These are phyloP conservation scores for Nymphalis urticae DNA, from an alignment of 2,888 invertebrate species.

Conservation along the genomic window DNA sequence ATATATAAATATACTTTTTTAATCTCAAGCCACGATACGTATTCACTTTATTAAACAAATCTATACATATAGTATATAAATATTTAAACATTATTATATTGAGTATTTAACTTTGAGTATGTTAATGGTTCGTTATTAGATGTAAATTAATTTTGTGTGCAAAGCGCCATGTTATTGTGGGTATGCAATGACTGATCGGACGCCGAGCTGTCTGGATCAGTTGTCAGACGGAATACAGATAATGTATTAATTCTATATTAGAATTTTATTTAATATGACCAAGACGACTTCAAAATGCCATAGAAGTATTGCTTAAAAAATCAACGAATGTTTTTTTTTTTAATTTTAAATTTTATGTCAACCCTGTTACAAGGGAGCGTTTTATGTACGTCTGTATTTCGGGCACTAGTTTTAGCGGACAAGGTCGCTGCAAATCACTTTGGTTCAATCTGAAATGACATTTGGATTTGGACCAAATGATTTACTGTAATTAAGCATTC, in stretches of 20 bases:
- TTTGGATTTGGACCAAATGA: not conserved
- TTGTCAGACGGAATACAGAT: not conserved
- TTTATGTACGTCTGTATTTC: conserved; percentile 62
- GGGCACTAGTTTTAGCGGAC: conserved; percentile 66
- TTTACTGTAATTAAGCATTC: not conserved
- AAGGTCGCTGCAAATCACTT: conserved; percentile 54
- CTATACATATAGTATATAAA: too few relatives aligned
- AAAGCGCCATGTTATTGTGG: not conserved
- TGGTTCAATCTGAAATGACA: not conserved
- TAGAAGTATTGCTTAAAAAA: too few relatives aligned
- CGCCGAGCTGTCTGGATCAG: conserved; percentile 8
- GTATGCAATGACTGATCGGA: not conserved
- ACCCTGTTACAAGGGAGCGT: conserved; percentile 60
- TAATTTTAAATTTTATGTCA: conserved; percentile 40
- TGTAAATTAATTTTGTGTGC: not conserved
- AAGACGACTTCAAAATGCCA: too few relatives aligned
- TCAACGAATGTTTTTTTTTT: not conserved
- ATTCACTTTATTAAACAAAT: too few relatives aligned
- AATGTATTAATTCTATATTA: not conserved
- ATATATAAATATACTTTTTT: too few relatives aligned
- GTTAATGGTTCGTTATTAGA: not conserved
- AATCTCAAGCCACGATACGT: too few relatives aligned
- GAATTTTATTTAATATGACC: too few relatives aligned
- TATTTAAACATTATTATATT: too few relatives aligned
- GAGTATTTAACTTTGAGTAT: not conserved